Evolutionary conservation across 1,140 invertebrate genomes (phyloP), one percentile per base, ranked within the genome.

Genomic region (Hyphantria cunea): DNA sequence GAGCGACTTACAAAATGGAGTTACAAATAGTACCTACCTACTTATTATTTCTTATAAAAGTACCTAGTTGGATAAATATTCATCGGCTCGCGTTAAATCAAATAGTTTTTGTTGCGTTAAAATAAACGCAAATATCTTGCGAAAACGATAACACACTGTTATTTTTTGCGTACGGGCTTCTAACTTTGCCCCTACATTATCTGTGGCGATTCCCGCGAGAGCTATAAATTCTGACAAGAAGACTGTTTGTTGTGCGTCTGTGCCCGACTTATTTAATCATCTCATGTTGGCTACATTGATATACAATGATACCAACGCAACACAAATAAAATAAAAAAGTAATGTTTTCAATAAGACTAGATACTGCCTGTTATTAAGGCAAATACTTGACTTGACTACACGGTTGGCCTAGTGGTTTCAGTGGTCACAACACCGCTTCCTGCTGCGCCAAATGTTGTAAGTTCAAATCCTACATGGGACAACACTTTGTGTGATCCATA

Each of bases 221-320:
- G 53, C 69, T 51, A 75, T 75, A 75, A 69, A 25, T 25, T 25
- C 17, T 34, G 72, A 69, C 65, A 32, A n/a, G 31, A 34, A 39
- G 44, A 48, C 56, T 47, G 59, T 68, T 63, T 59, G 52, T 62
- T 49, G 61, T 44, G 37, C 52, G 48, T 68, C 37, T 50, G 45
- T 37, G 45, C 41, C 13, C 56, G 34, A 33, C 37, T 51, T 60
- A 50, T 50, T 50, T 60, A 60, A 50, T 60, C 56, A 50, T 50
- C 56, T 49, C 32, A 17, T 49, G 45, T 49, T 58, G 34, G 45
- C 45, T 48, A 45, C 45, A 58, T 39, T 31, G 55, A 13, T n/a
- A 25, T 14, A 47, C 33, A 31, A 45, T 33, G 47, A 34, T 56
- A 34, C 33, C 15, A 33, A 47, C 50, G 33, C n/a, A 39, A 11